phyloP scores from a whole-genome alignment of 2,113 vertebrate species.

The Illadopsis cleaveri region DNA sequence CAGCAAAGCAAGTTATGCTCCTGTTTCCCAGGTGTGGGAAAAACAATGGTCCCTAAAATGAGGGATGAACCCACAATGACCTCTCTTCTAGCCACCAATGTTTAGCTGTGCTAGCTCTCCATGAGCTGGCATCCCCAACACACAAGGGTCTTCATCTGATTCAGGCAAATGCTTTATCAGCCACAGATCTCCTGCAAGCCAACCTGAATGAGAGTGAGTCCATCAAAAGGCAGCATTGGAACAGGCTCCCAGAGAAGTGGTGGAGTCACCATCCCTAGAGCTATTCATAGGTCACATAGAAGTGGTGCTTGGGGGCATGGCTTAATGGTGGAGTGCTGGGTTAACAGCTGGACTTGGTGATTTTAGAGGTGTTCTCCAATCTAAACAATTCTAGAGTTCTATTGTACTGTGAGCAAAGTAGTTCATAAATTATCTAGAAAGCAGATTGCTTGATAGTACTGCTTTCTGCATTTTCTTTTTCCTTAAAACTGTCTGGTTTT shows the following conservation, averaged over 20 bases:
- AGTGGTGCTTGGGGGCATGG: not conserved
- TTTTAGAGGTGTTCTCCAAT: not conserved
- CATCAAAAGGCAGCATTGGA: not conserved
- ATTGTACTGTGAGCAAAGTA: not conserved
- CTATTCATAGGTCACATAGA: not conserved
- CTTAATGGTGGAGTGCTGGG: not conserved
- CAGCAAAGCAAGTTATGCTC: not conserved
- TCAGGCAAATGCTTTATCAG: not conserved
- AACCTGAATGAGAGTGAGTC: not conserved
- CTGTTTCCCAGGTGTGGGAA: not conserved
- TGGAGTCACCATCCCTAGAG: not conserved
- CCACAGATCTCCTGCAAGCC: not conserved
- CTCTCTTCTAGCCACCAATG: not conserved
- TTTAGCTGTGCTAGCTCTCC: not conserved
- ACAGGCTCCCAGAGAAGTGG: not conserved
- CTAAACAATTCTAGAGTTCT: not conserved
- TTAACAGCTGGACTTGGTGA: not conserved
- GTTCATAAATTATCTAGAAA: not conserved
- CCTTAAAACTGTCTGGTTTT: not conserved
- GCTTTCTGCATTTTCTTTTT: not conserved
- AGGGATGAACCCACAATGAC: not conserved
- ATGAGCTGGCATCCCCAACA: accelerated
- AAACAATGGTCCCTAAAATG: not conserved
- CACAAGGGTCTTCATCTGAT: not conserved
- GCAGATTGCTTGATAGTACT: not conserved